A percentile compares a stretch with the other conserved stretches of the same genome.
phyloP scores from a whole-genome alignment of 2,113 vertebrate species.

The Hassar affinis region DNA sequence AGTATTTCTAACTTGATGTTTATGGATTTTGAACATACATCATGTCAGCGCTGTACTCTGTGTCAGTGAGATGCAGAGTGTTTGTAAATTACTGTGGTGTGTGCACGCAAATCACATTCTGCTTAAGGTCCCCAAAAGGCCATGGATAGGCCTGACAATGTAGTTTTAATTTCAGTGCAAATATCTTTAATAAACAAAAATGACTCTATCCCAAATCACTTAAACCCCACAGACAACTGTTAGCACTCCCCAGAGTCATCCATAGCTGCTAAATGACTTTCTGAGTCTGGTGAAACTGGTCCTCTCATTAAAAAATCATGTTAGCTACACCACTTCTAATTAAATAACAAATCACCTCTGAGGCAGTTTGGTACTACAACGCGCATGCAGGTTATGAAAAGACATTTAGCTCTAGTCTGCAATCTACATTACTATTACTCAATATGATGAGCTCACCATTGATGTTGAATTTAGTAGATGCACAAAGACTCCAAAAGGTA shows the following conservation, averaged over 20 bases:
- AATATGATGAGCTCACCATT: conserved; percentile 75
- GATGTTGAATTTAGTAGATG: conserved; percentile 76
- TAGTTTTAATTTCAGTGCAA: conserved; percentile 43
- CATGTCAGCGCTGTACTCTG: neutral
- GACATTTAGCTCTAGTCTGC: conserved; percentile 68
- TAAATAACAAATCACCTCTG: conserved; percentile 91
- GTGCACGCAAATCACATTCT: conserved; percentile 10
- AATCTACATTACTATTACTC: conserved; percentile 26
- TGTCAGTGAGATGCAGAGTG: neutral
- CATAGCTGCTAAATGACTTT: conserved; percentile 62
- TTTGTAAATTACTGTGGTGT: neutral
- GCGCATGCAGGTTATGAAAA: conserved; percentile 84
- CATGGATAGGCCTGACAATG: neutral
- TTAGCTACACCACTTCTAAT: conserved; percentile 81
- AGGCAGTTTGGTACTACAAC: conserved; percentile 75
- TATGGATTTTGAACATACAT: neutral
- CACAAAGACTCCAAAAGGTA: conserved; percentile 55
- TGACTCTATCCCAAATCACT: conserved; percentile 61
- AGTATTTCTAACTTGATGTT: neutral
- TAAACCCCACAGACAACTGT: conserved; percentile 55
- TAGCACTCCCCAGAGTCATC: conserved; percentile 67
- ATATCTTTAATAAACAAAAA: conserved; percentile 57
- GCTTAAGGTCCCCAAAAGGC: conserved; percentile 14
- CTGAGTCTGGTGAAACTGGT: conserved; percentile 64
- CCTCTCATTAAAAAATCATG: conserved; percentile 77